These are phyloP conservation scores for Leucoraja ocellata DNA, from an alignment of 2,797 vertebrate species.

Conservation along the genomic window DNA sequence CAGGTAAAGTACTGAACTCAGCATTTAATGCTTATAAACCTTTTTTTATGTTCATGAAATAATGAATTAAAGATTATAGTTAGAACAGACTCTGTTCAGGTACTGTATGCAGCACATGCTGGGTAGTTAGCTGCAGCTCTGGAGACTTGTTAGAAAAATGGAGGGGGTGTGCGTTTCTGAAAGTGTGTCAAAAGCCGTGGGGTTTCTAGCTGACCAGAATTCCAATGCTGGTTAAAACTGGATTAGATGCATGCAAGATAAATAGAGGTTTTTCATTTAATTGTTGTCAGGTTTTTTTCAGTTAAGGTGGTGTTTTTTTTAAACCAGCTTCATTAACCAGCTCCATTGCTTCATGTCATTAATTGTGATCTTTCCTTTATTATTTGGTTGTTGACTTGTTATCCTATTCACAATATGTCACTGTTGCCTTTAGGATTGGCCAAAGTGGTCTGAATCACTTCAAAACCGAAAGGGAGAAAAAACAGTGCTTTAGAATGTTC, in stretches of 20 bases:
- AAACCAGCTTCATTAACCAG: slow-evolving; percentile 48
- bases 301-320: slow-evolving; percentile 71
- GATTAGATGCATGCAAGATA: slow-evolving; percentile 69
- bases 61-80: slow-evolving; percentile 39
- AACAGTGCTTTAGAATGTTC: slow-evolving; percentile 57
- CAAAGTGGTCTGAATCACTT: slow-evolving; percentile 56
- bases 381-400: slow-evolving; percentile 54
- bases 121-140: slow-evolving; percentile 65
- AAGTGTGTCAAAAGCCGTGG: slow-evolving; percentile 84
- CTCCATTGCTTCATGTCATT: slow-evolving; percentile 55
- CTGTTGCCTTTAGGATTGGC: slow-evolving; percentile 60
- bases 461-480: slow-evolving; percentile 54
- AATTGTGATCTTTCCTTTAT: slow-evolving; percentile 50
- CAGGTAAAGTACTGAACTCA: slow-evolving; percentile 35
- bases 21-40: slow-evolving; percentile 36
- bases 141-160: slow-evolving; percentile 68
- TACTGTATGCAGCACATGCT: slow-evolving; percentile 50
- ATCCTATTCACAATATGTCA: slow-evolving; percentile 50
- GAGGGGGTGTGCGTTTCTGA: slow-evolving; percentile 72
- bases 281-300: slow-evolving; percentile 74
- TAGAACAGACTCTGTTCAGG: slow-evolving; percentile 30
- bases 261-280: slow-evolving; percentile 77
- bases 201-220: slow-evolving; percentile 80
- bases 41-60: slow-evolving; percentile 36
- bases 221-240: slow-evolving; percentile 74